Base-by-base conservation (phyloP, 1,140 invertebrate species). In the Philotrypesis tridentata region DNA sequence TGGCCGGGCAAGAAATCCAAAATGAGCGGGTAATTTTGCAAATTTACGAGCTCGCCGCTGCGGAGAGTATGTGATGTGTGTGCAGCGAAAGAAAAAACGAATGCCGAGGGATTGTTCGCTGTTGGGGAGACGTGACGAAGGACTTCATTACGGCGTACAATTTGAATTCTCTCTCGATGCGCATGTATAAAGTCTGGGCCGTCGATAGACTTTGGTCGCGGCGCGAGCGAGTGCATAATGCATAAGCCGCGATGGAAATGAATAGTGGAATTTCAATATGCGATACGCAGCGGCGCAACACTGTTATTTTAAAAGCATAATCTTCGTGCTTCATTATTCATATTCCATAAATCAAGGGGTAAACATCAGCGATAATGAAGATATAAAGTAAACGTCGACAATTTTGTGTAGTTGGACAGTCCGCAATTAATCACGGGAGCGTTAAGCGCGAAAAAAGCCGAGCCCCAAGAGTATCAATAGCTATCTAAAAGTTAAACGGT, bases 401-500 rank as follows among this genome's bases (percentile, higher is more conserved):
- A 80, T 40, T 67, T 73, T n/a, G 55, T 21, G 55, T 48, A 33
- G 43, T 23, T 67, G 71, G 33, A 75, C 72, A 80, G 71, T 31
- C 25, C 12, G 14, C 68, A 72, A 80, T 74, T 80, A 80, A 80
- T 80, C 55, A 74, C 23, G 23, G 12, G n/a, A n/a, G 25, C 48
- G 23, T 60, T 37, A 74, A 74, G 9, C 23, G 37, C 23, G 37
- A 48, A 74, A 55, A 33, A 31, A 37, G 55, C 12, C 21, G 17
- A 72, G 37, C 31, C 23, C 21, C 48, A 1, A 27, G 21, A 65
- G 60, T 80, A 80, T 79, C 78, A 79, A 79, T 79, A 72, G 37
- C 48, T 60, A 79, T 79, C 78, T 70, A 80, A 80, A 80, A 73
- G 79, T 80, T 80, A 80, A 80, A 80, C 55, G 70, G 29, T 21